These are phyloP conservation scores for Drosophila nikananu DNA, from an alignment of 1,140 invertebrate genomes.

Conservation along the genomic window DNA sequence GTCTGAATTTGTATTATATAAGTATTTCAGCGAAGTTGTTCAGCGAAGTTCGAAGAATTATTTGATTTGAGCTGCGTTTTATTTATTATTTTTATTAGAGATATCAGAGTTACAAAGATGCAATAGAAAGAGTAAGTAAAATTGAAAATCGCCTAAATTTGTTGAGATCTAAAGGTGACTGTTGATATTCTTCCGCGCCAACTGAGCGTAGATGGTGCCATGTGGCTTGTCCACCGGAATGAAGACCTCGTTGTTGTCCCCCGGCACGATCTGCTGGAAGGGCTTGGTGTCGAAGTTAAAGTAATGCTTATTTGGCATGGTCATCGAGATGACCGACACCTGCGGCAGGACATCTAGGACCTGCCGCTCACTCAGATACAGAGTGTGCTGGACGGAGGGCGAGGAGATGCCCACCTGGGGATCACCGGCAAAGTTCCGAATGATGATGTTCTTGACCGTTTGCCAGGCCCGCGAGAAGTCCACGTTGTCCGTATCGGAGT, in stretches of 20 bases:
- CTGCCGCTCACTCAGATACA: conserved; percentile 89
- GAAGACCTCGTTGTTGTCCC: conserved; percentile 89
- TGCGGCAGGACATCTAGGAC: conserved; percentile 89
- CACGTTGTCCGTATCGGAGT: conserved; percentile 87
- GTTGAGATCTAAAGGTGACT: conserved; percentile 75
- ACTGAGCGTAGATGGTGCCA: conserved; percentile 90
- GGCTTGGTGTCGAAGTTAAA: conserved; percentile 90
- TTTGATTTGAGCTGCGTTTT: background rate
- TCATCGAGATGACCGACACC: conserved; percentile 89
- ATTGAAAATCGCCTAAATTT: conserved; percentile 7
- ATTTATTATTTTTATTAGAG: background rate
- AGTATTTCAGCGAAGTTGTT: background rate
- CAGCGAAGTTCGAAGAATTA: too few relatives aligned
- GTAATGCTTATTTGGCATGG: conserved; percentile 93
- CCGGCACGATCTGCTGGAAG: conserved; percentile 88
- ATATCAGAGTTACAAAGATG: background rate
- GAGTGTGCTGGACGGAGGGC: conserved; percentile 91
- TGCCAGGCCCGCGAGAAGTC: conserved; percentile 89
- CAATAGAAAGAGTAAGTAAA: background rate
- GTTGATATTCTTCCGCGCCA: conserved; percentile 87
- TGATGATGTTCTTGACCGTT: conserved; percentile 89
- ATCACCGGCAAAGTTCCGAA: conserved; percentile 91
- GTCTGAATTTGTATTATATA: conserved; percentile 11
- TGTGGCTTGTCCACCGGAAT: conserved; percentile 91
- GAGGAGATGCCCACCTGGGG: conserved; percentile 89